Conservation (phyloP, 1,140 invertebrate genomes). For the Diorhabda sublineata region DNA sequence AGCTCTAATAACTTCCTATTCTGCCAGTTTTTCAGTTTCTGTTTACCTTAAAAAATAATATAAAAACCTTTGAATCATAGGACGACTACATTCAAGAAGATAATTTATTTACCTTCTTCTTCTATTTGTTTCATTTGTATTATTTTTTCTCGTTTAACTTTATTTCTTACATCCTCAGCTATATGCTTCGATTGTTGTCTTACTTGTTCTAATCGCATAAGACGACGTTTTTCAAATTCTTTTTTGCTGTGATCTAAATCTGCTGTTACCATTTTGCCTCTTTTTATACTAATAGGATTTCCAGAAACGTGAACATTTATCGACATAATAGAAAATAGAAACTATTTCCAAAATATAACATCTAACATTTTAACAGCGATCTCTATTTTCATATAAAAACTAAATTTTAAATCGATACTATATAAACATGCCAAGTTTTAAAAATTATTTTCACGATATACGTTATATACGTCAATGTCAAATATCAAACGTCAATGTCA, state of each 20-base stretch:
- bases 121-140: conserved; percentile 47
- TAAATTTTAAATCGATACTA: too few species aligned
- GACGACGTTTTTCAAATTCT: conserved; percentile 51
- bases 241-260: conserved; percentile 50
- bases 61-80: conserved; percentile 6
- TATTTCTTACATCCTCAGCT: conserved; percentile 49
- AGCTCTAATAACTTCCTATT: conserved; percentile 48
- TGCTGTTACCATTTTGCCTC: conserved; percentile 48
- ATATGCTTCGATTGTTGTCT: conserved; percentile 54
- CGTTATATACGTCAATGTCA: not conserved
- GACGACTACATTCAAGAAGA: not conserved
- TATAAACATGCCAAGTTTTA: too few species aligned
- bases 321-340: conserved; percentile 44
- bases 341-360: not conserved
- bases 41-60: conserved; percentile 28
- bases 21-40: conserved; percentile 47
- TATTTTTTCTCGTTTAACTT: conserved; percentile 47
- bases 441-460: too few species aligned
- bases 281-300: conserved; percentile 49
- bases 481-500: too few species aligned
- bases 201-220: conserved; percentile 55
- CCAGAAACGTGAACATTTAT: conserved; percentile 53
- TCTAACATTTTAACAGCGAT: too few species aligned
- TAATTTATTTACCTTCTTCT: conserved; percentile 37
- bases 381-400: too few species aligned